A percentile compares a stretch with the other conserved stretches of the same genome.
These are phyloP conservation scores for Chloroceryle inda DNA, from an alignment of 2,797 vertebrate genomes.

Conservation along the genomic window DNA sequence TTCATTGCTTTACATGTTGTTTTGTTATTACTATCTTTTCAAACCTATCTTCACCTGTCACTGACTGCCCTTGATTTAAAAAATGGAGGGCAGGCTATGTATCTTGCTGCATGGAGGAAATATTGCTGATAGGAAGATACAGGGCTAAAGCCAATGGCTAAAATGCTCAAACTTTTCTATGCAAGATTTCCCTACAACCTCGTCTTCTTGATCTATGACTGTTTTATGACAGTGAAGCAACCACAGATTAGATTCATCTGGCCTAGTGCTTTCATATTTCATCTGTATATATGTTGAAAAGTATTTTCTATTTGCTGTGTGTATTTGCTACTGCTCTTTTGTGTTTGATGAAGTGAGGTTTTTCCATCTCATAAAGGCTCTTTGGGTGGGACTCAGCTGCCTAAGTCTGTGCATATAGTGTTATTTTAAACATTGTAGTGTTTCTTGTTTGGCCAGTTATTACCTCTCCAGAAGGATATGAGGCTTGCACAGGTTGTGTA, in stretches of 20 bases:
- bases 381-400: not conserved
- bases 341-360: conserved; percentile 8
- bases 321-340: not conserved
- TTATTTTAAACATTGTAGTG: not conserved
- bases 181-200: conserved; percentile 28
- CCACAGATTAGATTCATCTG: conserved; percentile 68
- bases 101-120: not conserved
- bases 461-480: not conserved
- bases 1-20: conserved; percentile 42
- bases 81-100: not conserved
- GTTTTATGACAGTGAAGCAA: conserved; percentile 54
- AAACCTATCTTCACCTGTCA: conserved; percentile 33
- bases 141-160: conserved; percentile 34
- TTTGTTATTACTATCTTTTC: conserved; percentile 35
- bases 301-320: conserved; percentile 21
- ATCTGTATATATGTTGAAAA: conserved; percentile 30
- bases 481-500: not conserved
- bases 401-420: not conserved
- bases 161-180: conserved; percentile 28
- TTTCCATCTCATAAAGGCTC: not conserved
- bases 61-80: conserved; percentile 32
- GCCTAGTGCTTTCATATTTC: conserved; percentile 60
- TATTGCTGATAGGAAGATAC: conserved; percentile 29
- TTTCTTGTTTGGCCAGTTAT: not conserved
- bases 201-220: conserved; percentile 58